Evolutionary conservation across 2,888 invertebrate genomes (phyloP).

Genomic region (Trissonchulus latispiculum): DNA sequence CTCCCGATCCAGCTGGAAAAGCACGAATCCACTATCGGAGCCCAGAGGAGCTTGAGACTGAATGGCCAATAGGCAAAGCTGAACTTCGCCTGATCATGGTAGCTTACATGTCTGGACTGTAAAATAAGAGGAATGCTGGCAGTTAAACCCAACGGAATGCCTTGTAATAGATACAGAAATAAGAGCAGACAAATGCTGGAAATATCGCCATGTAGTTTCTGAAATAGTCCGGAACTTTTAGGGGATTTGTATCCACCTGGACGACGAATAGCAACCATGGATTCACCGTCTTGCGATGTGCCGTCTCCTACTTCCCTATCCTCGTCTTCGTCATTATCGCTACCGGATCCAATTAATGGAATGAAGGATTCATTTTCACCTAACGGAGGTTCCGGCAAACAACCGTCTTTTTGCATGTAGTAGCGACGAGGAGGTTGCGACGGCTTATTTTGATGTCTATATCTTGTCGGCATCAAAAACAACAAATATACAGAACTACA

Average conservation of each 20-base stretch:
- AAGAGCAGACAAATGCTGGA: constrained; percentile 70
- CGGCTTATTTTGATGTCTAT: background rate
- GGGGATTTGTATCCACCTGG: no score
- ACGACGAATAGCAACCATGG: no score
- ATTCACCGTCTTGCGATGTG: background rate
- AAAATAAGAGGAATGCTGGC: constrained; percentile 89
- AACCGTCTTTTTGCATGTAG: background rate
- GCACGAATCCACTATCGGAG: constrained; percentile 88
- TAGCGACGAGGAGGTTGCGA: background rate
- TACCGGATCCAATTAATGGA: no score
- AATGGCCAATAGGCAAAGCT: constrained; percentile 53
- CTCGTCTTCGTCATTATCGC: no score
- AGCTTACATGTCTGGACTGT: constrained; percentile 80
- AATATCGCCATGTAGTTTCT: constrained; percentile 41
- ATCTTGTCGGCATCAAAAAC: background rate
- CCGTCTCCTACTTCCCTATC: background rate
- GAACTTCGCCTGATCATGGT: constrained; percentile 70
- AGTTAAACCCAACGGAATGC: constrained; percentile 79
- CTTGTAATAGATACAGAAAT: constrained; percentile 78
- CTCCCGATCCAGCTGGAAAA: constrained; percentile 67
- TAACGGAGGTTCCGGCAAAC: background rate
- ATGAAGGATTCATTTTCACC: no score
- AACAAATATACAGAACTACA: no score
- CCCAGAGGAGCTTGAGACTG: constrained; percentile 87
- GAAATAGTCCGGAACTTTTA: background rate